Conservation (phyloP, 2,797 vertebrate species). For the Australoheros facetus region DNA sequence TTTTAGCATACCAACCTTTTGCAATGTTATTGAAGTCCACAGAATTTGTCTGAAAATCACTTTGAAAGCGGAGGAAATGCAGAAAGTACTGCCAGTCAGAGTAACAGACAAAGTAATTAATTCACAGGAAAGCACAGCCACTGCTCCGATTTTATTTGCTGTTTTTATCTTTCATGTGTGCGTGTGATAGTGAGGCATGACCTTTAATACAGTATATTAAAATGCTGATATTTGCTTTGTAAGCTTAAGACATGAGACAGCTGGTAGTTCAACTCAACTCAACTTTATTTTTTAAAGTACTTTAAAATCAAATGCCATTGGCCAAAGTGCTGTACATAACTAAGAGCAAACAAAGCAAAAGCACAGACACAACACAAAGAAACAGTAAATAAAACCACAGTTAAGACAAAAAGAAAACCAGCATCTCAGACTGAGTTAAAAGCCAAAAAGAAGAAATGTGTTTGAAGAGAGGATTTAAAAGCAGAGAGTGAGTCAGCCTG, state of each 20-base stretch:
- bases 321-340: too few relatives aligned
- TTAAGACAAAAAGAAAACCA: too few relatives aligned
- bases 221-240: slow-evolving; percentile 7
- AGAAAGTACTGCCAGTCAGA: neutral
- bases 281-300: too few relatives aligned
- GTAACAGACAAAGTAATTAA: neutral
- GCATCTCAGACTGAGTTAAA: too few relatives aligned
- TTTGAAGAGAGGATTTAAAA: too few relatives aligned
- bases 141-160: slow-evolving; percentile 25
- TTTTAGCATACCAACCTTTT: slow-evolving; percentile 38
- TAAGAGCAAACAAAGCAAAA: too few relatives aligned
- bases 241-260: slow-evolving; percentile 23
- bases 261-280: neutral
- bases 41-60: slow-evolving; percentile 3
- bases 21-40: neutral
- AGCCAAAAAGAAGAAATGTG: too few relatives aligned
- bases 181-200: slow-evolving; percentile 4
- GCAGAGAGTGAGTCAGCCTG: too few relatives aligned
- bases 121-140: neutral
- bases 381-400: too few relatives aligned
- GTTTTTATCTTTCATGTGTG: slow-evolving; percentile 24
- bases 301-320: too few relatives aligned
- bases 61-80: neutral
- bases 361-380: too few relatives aligned
- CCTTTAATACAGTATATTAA: slow-evolving; percentile 40